Base-by-base conservation (phyloP, 2,888 invertebrate genomes). In the Eupithecia subfuscata region DNA sequence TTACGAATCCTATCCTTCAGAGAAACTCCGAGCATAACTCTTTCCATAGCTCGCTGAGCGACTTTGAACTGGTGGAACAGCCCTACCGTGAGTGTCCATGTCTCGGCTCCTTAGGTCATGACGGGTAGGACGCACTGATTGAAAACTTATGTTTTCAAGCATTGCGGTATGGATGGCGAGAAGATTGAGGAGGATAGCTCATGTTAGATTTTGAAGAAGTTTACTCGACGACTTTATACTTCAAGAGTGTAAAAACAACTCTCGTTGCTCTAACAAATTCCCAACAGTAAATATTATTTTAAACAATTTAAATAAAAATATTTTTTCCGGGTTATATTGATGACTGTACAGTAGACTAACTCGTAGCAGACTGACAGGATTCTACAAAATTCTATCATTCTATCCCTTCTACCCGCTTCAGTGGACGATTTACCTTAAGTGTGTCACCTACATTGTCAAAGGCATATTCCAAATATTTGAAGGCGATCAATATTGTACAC, bases 401-500 rank as follows among this genome's bases (percentile, higher is more conserved):
- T 52, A 9, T 56, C n/a, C 52, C 11, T 60, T 60, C 25, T 22
- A 22, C 7, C 30, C 18, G 30, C 63, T 63, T 37, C 0, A 5
- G 22, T 43, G 67, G 16, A 37, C 43, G 43, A 67, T 45, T 22
- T 70, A 68, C 52, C 25, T n/a, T 74, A 80, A 80, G 79, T 75
- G 75, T 78, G 78, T 83, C 76, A 83, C 78, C 78, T 68, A 79
- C 68, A 69, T 68, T 68, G 30, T 63, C 7, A 68, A 67, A 34
- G 34, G 67, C 6, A 67, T 67, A 2, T 43, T 25, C 43, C 45
- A 71, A 63, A 69, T 65, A 70, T 71, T 78, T 70, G 43, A 74
- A 48, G 14, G 22, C 25, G 65, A 76, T 69, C 69, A 65, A 71
- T 75, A 70, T 56, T 65, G 16, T 6, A 81, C 88, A 88, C 83